Base-by-base conservation (phyloP, 2,797 vertebrate species). In the Sebastes nivosus region DNA sequence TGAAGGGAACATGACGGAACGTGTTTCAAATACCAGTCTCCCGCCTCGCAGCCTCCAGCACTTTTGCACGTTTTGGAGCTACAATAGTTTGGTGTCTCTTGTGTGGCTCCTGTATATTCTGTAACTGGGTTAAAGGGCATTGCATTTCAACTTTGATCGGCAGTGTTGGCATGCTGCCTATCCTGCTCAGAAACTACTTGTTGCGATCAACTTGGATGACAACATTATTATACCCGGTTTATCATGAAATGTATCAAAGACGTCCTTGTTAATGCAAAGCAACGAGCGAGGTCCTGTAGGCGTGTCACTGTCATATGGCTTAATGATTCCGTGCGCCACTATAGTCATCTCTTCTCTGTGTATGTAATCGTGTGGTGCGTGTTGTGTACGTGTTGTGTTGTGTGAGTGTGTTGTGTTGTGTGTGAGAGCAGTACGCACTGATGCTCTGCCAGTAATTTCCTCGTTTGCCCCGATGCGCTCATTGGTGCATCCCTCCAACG, bases 401-500 rank as follows among this genome's bases (percentile, higher is more conserved):
- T 36, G 82, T 73, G 79, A 27, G 67, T 38, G 52, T 75, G 77
- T 59, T 67, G 69, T 65, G 68, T 69, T 67, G 80, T 57, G 82
- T 38, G 81, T 69, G 77, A 60, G 70, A 66, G 65, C 24, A 67
- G 50, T 60, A 59, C 78, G 68, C 59, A 82, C 80, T 72, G 72
- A 81, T 88, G 83, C 85, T 38, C 73, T 90, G 86, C 79, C 88
- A 89, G 87, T 88, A 67, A 92, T 94, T 92, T 93, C 76, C 87
- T 64, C 79, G 61, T 36, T 55, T 88, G 91, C 71, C 85, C 84
- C 72, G 87, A 72, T 90, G 89, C 93, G 87, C 92, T 95, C 95
- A 96, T 96, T 95, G 96, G 96, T 95, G 94, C 96, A 84, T 94
- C 86, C 92, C 81, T 93, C 89, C 85, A 94, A 87, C 93, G 95